Evolutionary conservation across 2,113 vertebrate genomes (phyloP).

Genomic region (Pterophyllum scalare): DNA sequence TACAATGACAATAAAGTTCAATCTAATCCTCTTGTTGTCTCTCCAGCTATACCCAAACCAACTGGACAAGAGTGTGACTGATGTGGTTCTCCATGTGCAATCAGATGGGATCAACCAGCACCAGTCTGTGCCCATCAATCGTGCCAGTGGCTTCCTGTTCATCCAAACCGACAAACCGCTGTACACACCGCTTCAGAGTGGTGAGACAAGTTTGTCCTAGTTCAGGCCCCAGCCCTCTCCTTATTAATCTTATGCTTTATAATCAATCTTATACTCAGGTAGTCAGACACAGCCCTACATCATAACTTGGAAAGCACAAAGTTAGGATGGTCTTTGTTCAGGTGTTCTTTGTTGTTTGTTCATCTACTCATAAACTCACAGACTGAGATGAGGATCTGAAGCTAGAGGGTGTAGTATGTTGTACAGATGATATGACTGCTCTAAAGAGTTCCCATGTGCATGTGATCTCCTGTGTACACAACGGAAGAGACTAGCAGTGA

Average conservation of each 20-base stretch:
- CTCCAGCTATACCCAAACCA: slow-evolving; percentile 81
- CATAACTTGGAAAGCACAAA: too few relatives aligned
- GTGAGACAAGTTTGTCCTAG: slow-evolving; percentile 67
- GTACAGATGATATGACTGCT: too few relatives aligned
- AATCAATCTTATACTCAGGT: not conserved
- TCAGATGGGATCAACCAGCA: slow-evolving; percentile 82
- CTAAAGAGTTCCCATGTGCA: too few relatives aligned
- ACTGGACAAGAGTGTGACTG: slow-evolving; percentile 60
- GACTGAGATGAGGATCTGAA: not conserved
- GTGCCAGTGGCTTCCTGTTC: slow-evolving; percentile 90
- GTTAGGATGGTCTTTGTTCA: too few relatives aligned
- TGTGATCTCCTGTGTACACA: too few relatives aligned
- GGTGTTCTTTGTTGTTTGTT: too few relatives aligned
- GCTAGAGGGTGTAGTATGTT: too few relatives aligned
- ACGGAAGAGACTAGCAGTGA: too few relatives aligned
- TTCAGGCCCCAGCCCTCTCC: not conserved
- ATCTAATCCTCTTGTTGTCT: too few relatives aligned
- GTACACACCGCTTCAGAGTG: slow-evolving; percentile 90
- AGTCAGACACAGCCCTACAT: not conserved
- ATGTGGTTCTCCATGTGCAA: slow-evolving; percentile 84
- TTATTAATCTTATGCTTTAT: not conserved
- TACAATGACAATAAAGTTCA: too few relatives aligned
- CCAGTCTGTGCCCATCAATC: slow-evolving; percentile 81
- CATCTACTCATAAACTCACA: too few relatives aligned
- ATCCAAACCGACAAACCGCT: slow-evolving; percentile 92